Evolutionary conservation across 2,113 vertebrate species (phyloP).

Genomic region (Gadus macrocephalus): DNA sequence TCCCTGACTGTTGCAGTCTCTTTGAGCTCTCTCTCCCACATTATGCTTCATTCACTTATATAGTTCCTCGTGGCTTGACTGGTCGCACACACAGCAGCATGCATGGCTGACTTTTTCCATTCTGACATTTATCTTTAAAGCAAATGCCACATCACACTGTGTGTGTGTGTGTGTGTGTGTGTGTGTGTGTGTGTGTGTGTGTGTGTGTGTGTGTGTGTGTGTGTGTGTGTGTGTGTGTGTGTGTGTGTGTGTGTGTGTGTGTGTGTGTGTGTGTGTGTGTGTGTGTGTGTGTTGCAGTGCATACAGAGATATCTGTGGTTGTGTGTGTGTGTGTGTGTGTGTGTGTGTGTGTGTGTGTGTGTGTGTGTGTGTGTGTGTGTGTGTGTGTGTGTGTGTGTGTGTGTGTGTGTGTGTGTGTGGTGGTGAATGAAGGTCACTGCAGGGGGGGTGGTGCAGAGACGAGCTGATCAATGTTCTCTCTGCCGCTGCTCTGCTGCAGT

Average conservation of each 20-base stretch:
- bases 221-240: not conserved
- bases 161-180: not conserved
- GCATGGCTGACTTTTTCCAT: not conserved
- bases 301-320: not conserved
- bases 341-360: not conserved
- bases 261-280: not conserved
- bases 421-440: conserved; percentile 48
- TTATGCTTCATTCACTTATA: not conserved
- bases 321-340: not conserved
- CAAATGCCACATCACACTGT: not conserved
- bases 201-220: not conserved
- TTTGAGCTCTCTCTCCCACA: not conserved
- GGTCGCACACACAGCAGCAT: no score
- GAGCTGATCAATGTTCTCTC: conserved; percentile 47
- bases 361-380: not conserved
- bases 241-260: not conserved
- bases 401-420: conserved; percentile 7
- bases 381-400: not conserved
- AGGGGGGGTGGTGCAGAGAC: conserved; percentile 28
- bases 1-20: not conserved
- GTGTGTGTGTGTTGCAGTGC: not conserved
- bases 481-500: not conserved
- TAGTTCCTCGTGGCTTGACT: not conserved
- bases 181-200: not conserved
- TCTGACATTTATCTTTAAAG: not conserved